Evolutionary conservation across 2,113 vertebrate genomes (phyloP).

Genomic region (Cyphomyrus discorhynchus): DNA sequence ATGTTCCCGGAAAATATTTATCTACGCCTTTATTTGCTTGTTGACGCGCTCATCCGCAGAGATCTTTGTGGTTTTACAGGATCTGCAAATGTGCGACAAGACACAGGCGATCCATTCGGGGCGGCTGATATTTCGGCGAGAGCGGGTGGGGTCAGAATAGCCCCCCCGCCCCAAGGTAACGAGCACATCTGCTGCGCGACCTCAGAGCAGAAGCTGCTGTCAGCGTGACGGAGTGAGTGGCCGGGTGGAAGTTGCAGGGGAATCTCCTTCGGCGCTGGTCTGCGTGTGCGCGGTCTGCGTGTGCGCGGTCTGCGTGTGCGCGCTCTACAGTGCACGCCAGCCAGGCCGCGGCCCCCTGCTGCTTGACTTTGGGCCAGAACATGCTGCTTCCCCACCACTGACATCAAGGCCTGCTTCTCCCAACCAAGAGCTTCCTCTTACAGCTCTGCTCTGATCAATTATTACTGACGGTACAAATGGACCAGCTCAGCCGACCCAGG

Average conservation of each 20-base stretch:
- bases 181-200: not conserved
- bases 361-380: not conserved
- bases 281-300: not conserved
- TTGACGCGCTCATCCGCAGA: not conserved
- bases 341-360: not conserved
- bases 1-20: conserved; percentile 3
- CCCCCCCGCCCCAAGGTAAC: not conserved
- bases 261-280: not conserved
- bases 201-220: not conserved
- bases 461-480: conserved; percentile 18
- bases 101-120: not conserved
- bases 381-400: not conserved
- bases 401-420: conserved; percentile 24
- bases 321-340: not conserved
- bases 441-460: conserved; percentile 19
- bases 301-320: conserved; percentile 1
- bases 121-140: not conserved
- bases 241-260: not conserved
- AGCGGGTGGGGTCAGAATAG: not conserved
- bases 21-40: not conserved
- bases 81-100: not conserved
- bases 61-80: not conserved
- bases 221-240: not conserved
- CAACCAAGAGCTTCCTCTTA: conserved; percentile 34
- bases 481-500: conserved; percentile 23